Evolutionary conservation across 2,797 vertebrate species (phyloP).

Genomic region (Synanceia verrucosa): DNA sequence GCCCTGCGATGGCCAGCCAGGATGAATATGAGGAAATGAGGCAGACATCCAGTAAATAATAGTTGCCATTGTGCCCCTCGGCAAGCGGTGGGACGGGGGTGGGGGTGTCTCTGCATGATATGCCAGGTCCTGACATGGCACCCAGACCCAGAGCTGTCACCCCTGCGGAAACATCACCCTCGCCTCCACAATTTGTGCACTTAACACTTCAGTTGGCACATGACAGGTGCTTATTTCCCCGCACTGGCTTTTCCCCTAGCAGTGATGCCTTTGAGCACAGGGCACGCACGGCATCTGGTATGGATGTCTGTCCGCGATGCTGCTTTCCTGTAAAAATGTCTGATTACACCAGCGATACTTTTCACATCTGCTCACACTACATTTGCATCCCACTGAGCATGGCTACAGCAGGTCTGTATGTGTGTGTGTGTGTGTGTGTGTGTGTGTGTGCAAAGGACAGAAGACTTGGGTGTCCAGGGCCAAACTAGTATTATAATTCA

Average conservation of each 20-base stretch:
- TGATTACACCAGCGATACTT: constrained; percentile 66
- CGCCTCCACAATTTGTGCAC: constrained; percentile 82
- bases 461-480: background rate
- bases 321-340: constrained; percentile 25
- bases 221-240: constrained; percentile 84
- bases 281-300: constrained; percentile 69
- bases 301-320: constrained; percentile 67
- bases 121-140: constrained; percentile 77
- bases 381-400: constrained; percentile 48
- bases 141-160: constrained; percentile 78
- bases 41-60: constrained; percentile 85
- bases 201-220: constrained; percentile 85
- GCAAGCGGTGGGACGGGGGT: constrained; percentile 50
- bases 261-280: constrained; percentile 65
- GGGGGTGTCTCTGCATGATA: constrained; percentile 62
- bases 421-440: background rate
- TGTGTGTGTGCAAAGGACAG: constrained; percentile 2
- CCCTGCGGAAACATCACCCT: constrained; percentile 80
- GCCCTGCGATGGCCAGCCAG: constrained; percentile 70
- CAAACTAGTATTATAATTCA: background rate
- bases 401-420: background rate
- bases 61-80: constrained; percentile 78
- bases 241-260: constrained; percentile 64
- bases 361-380: constrained; percentile 55
- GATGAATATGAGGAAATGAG: constrained; percentile 82